Evolutionary conservation across 2,113 vertebrate genomes (phyloP).

Genomic region (Vidua chalybeata): DNA sequence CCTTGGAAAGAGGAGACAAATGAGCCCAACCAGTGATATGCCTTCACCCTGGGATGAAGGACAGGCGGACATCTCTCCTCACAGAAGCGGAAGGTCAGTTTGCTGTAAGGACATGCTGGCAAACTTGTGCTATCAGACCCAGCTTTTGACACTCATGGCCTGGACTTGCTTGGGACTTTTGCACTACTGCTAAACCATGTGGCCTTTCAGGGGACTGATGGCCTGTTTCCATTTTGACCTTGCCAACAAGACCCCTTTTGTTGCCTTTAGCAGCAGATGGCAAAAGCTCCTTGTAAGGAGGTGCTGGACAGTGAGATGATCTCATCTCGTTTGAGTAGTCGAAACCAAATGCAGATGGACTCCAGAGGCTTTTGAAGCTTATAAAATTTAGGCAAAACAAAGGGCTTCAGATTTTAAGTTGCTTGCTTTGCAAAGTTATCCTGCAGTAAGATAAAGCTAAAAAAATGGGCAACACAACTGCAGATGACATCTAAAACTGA

Average conservation of each 20-base stretch:
- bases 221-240: accelerated
- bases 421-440: not conserved
- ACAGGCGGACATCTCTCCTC: not conserved
- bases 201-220: not conserved
- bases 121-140: not conserved
- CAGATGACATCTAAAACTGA: not conserved
- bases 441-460: not conserved
- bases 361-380: not conserved
- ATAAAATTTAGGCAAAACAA: not conserved
- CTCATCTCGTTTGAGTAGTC: not conserved
- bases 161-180: not conserved
- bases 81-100: not conserved
- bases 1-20: not conserved
- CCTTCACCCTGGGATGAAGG: not conserved
- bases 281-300: not conserved
- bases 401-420: not conserved
- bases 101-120: not conserved
- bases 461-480: not conserved
- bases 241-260: not conserved
- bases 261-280: not conserved
- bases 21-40: not conserved
- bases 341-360: not conserved
- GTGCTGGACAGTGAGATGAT: not conserved
- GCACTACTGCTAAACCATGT: not conserved
- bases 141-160: not conserved